Percentiles rank a stretch among this genome's conserved stretches.
Conservation (phyloP, 2,113 vertebrate species). For the Amblyopsis rosae region DNA sequence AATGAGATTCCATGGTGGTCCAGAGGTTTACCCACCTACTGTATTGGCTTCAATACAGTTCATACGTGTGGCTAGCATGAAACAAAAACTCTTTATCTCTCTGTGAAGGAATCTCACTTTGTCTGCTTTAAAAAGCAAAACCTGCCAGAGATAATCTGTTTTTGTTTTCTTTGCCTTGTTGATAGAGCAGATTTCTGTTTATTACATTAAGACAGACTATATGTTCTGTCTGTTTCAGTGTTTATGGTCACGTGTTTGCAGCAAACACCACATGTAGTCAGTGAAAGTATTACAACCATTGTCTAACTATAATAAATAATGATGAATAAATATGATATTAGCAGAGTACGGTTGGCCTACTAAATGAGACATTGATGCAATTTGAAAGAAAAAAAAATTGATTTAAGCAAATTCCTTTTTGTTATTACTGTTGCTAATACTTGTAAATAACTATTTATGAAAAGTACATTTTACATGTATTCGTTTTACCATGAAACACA, state of each 20-base stretch:
- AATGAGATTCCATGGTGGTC: constrained; percentile 8
- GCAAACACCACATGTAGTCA: constrained; percentile 10
- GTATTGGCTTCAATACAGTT: constrained; percentile 11
- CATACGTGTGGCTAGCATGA: constrained; percentile 21
- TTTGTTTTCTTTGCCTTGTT: constrained; percentile 1
- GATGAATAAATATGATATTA: too few species aligned
- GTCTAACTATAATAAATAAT: too few species aligned
- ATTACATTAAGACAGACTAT: not conserved
- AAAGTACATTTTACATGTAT: too few species aligned
- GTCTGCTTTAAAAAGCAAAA: constrained; percentile 23
- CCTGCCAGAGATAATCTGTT: not conserved
- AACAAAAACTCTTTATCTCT: constrained; percentile 29
- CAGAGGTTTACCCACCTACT: constrained; percentile 10
- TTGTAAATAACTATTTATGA: not conserved
- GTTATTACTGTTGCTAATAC: not conserved
- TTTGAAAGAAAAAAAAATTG: too few species aligned
- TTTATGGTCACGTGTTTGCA: not conserved
- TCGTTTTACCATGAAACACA: too few species aligned
- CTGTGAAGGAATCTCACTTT: constrained; percentile 19
- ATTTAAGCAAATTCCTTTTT: not conserved
- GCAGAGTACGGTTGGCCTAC: too few species aligned
- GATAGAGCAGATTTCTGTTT: not conserved
- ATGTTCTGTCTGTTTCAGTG: not conserved
- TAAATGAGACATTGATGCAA: too few species aligned
- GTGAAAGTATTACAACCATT: not conserved